Conservation (phyloP, 2,888 invertebrate genomes). For the Oasisia sp. region DNA sequence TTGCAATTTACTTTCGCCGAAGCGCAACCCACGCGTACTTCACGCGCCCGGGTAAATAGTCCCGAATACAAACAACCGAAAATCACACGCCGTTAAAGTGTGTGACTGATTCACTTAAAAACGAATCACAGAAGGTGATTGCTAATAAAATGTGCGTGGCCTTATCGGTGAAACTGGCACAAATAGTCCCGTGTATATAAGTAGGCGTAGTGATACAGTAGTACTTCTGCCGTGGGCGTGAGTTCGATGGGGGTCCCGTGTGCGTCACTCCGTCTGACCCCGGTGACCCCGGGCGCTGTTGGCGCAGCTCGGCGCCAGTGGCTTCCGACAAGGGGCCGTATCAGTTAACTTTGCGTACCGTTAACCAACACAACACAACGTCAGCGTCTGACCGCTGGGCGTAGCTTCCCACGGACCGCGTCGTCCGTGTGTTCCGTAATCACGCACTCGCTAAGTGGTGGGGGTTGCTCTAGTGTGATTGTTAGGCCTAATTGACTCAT, state of each 20-base stretch:
- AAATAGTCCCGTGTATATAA: neutral
- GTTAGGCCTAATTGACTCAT: neutral
- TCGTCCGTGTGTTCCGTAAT: neutral
- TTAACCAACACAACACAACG: neutral
- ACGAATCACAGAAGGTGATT: neutral
- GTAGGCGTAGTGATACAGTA: neutral
- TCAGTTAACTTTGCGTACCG: neutral
- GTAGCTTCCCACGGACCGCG: neutral
- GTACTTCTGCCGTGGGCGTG: neutral
- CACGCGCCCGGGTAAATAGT: neutral
- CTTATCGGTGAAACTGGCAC: neutral
- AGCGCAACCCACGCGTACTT: slow-evolving; percentile 35
- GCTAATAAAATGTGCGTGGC: neutral
- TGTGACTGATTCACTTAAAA: neutral
- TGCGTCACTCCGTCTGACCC: slow-evolving; percentile 17
- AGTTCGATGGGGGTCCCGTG: slow-evolving; percentile 17
- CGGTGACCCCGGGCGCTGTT: neutral
- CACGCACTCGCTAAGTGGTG: neutral
- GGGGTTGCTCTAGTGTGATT: neutral
- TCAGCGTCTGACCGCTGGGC: neutral
- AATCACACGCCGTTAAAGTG: neutral
- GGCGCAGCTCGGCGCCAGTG: neutral
- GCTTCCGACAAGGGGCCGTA: neutral
- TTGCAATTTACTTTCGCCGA: slow-evolving; percentile 46
- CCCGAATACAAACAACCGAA: neutral